These are phyloP conservation scores for Phalacrocorax brasilianus DNA, from an alignment of 2,113 vertebrate genomes.

Conservation along the genomic window DNA sequence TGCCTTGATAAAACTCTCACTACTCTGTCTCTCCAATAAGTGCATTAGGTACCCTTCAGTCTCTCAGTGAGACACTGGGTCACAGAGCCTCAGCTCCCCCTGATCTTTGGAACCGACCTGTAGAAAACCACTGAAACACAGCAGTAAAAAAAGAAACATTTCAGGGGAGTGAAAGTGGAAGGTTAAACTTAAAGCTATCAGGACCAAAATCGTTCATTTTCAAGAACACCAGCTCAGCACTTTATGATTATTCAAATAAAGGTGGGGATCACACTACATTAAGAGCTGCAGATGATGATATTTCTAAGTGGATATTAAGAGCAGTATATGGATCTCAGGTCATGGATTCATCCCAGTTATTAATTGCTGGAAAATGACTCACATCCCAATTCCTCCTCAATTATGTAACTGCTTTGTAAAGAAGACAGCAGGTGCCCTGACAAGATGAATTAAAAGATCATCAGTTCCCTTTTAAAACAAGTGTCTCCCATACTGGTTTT, in stretches of 20 bases:
- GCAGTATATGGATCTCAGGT: neutral
- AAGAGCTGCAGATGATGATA: neutral
- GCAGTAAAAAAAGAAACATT: neutral
- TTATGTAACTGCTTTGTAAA: neutral
- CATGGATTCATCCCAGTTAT: neutral
- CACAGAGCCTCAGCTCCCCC: neutral
- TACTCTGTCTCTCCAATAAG: neutral
- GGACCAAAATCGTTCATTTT: neutral
- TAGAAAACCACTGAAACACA: neutral
- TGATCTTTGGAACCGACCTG: neutral
- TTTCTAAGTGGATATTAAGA: neutral
- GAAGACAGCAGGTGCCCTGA: neutral
- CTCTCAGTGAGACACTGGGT: neutral
- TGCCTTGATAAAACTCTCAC: neutral
- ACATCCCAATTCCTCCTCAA: neutral
- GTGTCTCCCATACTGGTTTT: neutral
- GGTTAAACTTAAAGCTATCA: neutral
- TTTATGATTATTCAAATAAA: neutral
- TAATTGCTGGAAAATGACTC: conserved; percentile 12
- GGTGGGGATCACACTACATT: neutral
- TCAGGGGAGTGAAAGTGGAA: neutral
- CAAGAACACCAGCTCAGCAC: neutral
- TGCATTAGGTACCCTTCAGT: neutral
- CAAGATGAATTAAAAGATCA: conserved; percentile 31
- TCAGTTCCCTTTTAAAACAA: neutral